Evolutionary conservation across 2,888 invertebrate genomes (phyloP).

Genomic region (Diarsia dahlii): DNA sequence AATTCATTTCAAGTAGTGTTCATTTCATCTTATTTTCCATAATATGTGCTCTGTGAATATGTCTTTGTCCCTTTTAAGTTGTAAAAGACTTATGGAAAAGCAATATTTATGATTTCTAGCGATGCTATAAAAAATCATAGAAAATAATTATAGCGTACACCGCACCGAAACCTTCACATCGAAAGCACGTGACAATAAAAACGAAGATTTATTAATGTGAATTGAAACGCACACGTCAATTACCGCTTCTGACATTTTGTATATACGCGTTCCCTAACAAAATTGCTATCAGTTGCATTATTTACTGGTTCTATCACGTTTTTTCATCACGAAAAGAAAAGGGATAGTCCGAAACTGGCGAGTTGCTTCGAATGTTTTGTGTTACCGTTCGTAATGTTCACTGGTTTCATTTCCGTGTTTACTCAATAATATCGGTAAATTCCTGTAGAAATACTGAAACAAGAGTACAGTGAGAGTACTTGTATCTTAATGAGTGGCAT

Average conservation of each 20-base stretch:
- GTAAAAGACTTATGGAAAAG: background rate
- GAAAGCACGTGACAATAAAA: background rate
- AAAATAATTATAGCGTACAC: background rate
- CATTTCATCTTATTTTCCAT: no score
- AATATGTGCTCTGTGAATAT: no score
- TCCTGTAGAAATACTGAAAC: slow-evolving; percentile 14
- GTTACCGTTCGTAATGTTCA: slow-evolving; percentile 18
- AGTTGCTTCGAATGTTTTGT: slow-evolving; percentile 6
- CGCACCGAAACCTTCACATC: background rate
- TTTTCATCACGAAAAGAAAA: slow-evolving; percentile 4
- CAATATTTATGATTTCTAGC: background rate
- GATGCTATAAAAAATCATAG: background rate
- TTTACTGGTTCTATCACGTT: slow-evolving; percentile 15
- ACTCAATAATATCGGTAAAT: slow-evolving; percentile 14
- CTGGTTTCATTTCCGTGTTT: slow-evolving; percentile 33
- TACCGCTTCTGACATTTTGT: background rate
- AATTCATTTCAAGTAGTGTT: background rate
- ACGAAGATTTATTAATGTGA: background rate
- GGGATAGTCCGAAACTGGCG: background rate
- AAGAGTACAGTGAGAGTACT: slow-evolving; percentile 15
- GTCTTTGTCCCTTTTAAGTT: background rate
- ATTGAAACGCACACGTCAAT: slow-evolving; percentile 26
- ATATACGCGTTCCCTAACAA: background rate
- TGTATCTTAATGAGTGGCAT: slow-evolving; percentile 35
- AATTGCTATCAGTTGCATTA: slow-evolving; percentile 8